Conservation (phyloP, 2,797 vertebrate genomes). For the Pseudochromis fuscus region DNA sequence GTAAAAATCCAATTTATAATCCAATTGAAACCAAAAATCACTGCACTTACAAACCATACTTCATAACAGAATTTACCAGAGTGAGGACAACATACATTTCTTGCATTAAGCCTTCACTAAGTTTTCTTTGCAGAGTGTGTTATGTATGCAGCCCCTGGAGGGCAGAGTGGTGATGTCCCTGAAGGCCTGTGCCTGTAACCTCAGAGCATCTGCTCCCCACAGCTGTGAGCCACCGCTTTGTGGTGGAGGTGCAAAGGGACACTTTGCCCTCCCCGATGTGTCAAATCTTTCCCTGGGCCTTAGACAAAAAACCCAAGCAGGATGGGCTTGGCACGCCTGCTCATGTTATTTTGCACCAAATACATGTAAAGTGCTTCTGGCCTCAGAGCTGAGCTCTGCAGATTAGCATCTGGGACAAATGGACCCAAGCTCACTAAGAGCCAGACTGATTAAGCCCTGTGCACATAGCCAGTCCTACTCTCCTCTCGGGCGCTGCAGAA, state of each 20-base stretch:
- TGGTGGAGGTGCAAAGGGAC: slow-evolving; percentile 73
- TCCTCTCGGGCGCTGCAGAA: slow-evolving; percentile 66
- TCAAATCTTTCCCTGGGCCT: slow-evolving; percentile 75
- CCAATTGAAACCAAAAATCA: not conserved
- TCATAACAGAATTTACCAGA: slow-evolving; percentile 33
- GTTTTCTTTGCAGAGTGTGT: slow-evolving; percentile 64
- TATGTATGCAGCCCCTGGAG: slow-evolving; percentile 74
- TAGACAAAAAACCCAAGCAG: slow-evolving; percentile 66
- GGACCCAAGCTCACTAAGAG: slow-evolving; percentile 74
- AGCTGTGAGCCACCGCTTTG: slow-evolving; percentile 78
- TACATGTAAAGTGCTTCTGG: slow-evolving; percentile 76
- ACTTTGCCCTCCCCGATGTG: slow-evolving; percentile 74
- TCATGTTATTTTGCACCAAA: slow-evolving; percentile 73
- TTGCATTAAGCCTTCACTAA: slow-evolving; percentile 33
- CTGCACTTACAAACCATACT: not conserved
- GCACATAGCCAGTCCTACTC: slow-evolving; percentile 66
- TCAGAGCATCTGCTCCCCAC: slow-evolving; percentile 83
- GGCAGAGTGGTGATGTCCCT: slow-evolving; percentile 74
- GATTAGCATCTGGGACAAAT: slow-evolving; percentile 82
- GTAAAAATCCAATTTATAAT: not conserved
- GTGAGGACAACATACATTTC: slow-evolving; percentile 16
- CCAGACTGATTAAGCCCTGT: slow-evolving; percentile 77
- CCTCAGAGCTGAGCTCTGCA: slow-evolving; percentile 67
- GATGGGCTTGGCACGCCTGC: slow-evolving; percentile 70
- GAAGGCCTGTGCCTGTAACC: slow-evolving; percentile 76